phyloP scores from a whole-genome alignment of 2,888 invertebrate species.

The Andricus quercusramuli region DNA sequence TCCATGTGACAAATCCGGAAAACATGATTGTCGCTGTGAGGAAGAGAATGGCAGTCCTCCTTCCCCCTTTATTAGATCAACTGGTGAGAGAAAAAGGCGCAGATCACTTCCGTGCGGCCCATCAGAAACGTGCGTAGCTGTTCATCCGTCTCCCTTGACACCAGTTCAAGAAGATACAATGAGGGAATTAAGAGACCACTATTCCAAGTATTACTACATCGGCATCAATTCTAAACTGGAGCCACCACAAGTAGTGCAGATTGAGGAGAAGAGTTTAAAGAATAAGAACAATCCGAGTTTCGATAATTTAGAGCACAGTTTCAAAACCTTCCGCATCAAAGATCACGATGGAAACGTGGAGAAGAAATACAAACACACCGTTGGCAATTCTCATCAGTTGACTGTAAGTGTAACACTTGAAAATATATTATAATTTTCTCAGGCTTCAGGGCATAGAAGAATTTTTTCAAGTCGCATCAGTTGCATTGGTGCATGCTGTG shows the following conservation, averaged over 20 bases:
- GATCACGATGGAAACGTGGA: slow-evolving; percentile 68
- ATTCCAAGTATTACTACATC: slow-evolving; percentile 12
- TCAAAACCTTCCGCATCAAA: slow-evolving; percentile 69
- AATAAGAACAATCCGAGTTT: slow-evolving; percentile 57
- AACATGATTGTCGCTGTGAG: slow-evolving; percentile 88
- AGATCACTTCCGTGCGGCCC: slow-evolving; percentile 74
- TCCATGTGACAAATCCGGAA: slow-evolving; percentile 86
- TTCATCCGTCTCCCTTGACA: slow-evolving; percentile 49
- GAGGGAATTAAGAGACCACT: slow-evolving; percentile 36
- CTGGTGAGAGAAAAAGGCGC: slow-evolving; percentile 74
- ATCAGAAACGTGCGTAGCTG: slow-evolving; percentile 61
- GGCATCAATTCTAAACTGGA: slow-evolving; percentile 23
- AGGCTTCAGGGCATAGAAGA: no score
- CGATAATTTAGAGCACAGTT: slow-evolving; percentile 69
- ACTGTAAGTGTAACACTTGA: background rate
- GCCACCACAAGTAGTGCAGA: slow-evolving; percentile 44
- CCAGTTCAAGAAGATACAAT: slow-evolving; percentile 49
- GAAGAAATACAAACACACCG: slow-evolving; percentile 72
- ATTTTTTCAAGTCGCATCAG: no score
- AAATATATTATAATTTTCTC: background rate
- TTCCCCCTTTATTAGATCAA: slow-evolving; percentile 71
- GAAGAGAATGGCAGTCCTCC: slow-evolving; percentile 83
- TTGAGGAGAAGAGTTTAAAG: slow-evolving; percentile 25
- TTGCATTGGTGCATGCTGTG: no score
- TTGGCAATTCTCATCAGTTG: slow-evolving; percentile 45